Percentiles rank a stretch among this genome's conserved stretches.
phyloP scores from a whole-genome alignment of 2,113 vertebrate genomes.

The Hippoglossus stenolepis region DNA sequence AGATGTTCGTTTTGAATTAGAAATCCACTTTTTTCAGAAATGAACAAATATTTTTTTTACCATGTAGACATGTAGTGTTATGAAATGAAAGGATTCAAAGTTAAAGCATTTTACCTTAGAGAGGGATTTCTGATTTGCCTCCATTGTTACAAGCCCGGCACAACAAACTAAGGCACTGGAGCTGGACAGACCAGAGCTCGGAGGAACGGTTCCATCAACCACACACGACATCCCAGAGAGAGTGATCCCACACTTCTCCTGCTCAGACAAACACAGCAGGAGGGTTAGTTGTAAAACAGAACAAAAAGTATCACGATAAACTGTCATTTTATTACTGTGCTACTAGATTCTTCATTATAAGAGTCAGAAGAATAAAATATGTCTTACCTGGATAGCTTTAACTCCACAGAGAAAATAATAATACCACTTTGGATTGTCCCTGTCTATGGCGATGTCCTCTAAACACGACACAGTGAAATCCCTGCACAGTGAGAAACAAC shows the following conservation, averaged over 20 bases:
- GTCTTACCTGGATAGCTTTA: slow-evolving; percentile 93
- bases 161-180: slow-evolving; percentile 97
- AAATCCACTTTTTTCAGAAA: too few species aligned
- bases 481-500: slow-evolving; percentile 76
- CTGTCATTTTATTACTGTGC: not conserved
- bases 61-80: not conserved
- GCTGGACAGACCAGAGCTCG: slow-evolving; percentile 95
- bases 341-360: too few species aligned
- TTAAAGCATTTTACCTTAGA: slow-evolving; percentile 87
- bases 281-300: not conserved
- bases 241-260: slow-evolving; percentile 90
- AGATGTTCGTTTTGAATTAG: not conserved
- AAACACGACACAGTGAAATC: slow-evolving; percentile 85
- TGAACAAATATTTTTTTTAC: too few species aligned
- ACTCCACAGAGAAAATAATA: slow-evolving; percentile 98
- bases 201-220: slow-evolving; percentile 93
- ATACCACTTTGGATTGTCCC: slow-evolving; percentile 91
- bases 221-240: slow-evolving; percentile 92
- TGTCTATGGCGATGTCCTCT: slow-evolving; percentile 88
- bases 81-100: not conserved
- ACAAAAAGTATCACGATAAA: not conserved
- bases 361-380: not conserved
- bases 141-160: slow-evolving; percentile 89
- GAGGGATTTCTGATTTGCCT: slow-evolving; percentile 88
- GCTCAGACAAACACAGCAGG: slow-evolving; percentile 50